These are phyloP conservation scores for Colletes gigas DNA, from an alignment of 1,140 invertebrate genomes.

Conservation along the genomic window DNA sequence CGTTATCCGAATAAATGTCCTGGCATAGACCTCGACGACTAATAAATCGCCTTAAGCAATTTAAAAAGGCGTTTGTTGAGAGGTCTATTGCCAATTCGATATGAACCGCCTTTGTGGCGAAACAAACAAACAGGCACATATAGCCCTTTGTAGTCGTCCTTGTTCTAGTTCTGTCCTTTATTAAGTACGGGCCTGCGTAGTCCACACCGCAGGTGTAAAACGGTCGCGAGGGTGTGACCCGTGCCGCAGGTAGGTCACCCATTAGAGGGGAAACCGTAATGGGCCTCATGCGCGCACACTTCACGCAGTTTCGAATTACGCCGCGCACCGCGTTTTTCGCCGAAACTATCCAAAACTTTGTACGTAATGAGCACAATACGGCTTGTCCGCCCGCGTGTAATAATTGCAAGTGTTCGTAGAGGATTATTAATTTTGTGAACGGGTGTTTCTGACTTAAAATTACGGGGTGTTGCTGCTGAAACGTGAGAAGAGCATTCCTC, in stretches of 20 bases:
- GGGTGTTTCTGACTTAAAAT: not conserved
- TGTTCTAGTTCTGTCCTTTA: not conserved
- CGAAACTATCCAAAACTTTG: not conserved
- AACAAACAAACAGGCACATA: constrained; percentile 8
- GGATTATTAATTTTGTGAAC: constrained; percentile 6
- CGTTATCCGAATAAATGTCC: not conserved
- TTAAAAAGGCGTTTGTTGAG: constrained; percentile 1
- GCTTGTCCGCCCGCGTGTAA: not conserved
- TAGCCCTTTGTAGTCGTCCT: not conserved
- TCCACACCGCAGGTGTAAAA: not conserved
- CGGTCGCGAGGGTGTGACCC: too few species aligned
- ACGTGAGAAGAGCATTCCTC: not conserved
- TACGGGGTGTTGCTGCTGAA: not conserved
- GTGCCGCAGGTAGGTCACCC: too few species aligned
- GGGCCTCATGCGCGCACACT: not conserved
- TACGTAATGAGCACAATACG: not conserved
- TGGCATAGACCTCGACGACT: not conserved
- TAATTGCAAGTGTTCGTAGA: not conserved
- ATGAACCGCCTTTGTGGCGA: not conserved
- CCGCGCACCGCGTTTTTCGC: not conserved
- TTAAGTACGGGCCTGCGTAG: constrained; percentile 1
- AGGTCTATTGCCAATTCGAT: not conserved
- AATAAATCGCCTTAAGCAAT: not conserved
- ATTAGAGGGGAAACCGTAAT: not conserved
- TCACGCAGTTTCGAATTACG: not conserved